Conservation (phyloP, 2,113 vertebrate genomes). For the Chaetops frenatus region DNA sequence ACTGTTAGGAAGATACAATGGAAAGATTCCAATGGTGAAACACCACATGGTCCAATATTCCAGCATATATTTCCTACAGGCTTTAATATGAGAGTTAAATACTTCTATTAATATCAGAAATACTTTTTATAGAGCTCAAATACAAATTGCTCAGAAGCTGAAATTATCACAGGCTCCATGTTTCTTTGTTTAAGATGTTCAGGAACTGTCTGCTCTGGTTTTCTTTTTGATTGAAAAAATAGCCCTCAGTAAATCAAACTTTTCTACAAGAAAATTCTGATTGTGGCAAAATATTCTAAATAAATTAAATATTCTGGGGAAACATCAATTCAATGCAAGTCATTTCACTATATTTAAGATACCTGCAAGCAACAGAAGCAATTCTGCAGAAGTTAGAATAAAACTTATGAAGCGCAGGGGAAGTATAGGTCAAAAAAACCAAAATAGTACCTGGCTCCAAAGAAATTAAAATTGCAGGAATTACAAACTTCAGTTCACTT, state of each 20-base stretch:
- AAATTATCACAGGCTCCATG: neutral
- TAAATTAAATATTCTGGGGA: neutral
- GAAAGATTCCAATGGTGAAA: neutral
- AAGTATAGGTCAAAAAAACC: neutral
- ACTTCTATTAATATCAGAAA: neutral
- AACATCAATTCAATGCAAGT: neutral
- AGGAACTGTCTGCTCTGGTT: neutral
- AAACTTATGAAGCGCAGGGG: neutral
- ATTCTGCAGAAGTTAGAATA: neutral
- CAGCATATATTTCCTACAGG: neutral
- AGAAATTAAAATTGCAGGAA: neutral
- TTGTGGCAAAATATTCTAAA: neutral
- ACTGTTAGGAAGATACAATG: neutral
- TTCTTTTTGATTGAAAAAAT: neutral
- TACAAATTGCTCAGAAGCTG: neutral
- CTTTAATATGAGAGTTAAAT: neutral
- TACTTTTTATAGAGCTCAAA: neutral
- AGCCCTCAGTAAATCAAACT: neutral
- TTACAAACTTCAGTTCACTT: neutral
- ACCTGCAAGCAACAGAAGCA: neutral
- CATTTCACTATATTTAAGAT: neutral
- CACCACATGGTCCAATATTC: accelerated
- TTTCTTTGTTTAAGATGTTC: neutral
- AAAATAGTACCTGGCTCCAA: neutral
- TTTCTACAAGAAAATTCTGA: neutral